Base-by-base conservation (phyloP, 2,888 invertebrate species). In the Diploptera punctata region DNA sequence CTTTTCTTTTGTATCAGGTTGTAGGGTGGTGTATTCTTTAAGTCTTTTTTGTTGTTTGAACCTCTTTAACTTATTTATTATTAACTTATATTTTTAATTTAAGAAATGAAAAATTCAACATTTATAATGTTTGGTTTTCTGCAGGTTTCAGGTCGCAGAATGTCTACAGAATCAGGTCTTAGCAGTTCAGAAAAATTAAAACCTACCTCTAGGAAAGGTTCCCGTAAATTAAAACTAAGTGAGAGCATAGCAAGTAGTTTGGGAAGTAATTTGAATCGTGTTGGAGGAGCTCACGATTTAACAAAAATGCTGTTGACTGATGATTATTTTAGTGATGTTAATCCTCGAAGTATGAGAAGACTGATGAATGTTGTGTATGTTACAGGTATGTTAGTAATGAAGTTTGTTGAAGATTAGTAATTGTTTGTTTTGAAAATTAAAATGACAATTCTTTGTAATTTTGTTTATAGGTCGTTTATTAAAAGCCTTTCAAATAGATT, bases 241-340 rank as follows among this genome's bases (percentile, higher is more conserved):
- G 97, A 97, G 78, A 96, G 95, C 0, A 90, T 96, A 10, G 96
- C 95, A 0, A 95, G 95, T 80, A 95, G 95, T 2, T 92, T 97
- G 73, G 95, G 95, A 26, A 95, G 95, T 33, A 94, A 95, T 81
- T 85, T 95, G 74, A 93, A 95, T 83, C 87, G 93, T 70, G 85
- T 90, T 65, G 89, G 91, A 0, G 93, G 92, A 3, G 92, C 93
- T 1, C 92, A 92, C 54, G 87, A 88, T 79, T 81, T 88, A n/a
- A 88, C 94, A 52, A 91, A 94, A 78, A 95, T 97, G 85, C 86
- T 99, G 76, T 88, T 97, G 21, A 98, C 98, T 0, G 98, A 98
- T 81, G 98, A 99, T 83, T 99, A 99, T 86, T 99, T 99, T 83
- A 98, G 97, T 79, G 99, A 99, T 83, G 97, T 99, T 76, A 99